These are phyloP conservation scores for Sinella curviseta DNA, from an alignment of 1,140 invertebrate genomes.

Conservation along the genomic window DNA sequence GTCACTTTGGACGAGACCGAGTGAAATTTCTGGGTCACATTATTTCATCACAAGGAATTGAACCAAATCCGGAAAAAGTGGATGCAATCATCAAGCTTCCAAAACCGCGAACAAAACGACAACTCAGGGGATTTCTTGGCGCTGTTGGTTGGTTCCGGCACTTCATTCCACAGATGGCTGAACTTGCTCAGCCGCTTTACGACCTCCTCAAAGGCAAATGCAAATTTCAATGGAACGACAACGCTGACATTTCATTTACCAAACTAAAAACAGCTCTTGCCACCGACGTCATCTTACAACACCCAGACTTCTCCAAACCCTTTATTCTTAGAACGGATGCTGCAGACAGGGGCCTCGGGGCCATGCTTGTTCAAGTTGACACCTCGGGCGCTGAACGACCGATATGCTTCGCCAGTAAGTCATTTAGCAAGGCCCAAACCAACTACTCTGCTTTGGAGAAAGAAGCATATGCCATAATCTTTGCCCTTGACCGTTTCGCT, in stretches of 20 bases:
- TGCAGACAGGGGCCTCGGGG: conserved; percentile 54
- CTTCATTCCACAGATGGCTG: conserved; percentile 51
- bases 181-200: conserved; percentile 49
- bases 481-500: conserved; percentile 55
- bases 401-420: conserved; percentile 41
- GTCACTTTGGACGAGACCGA: background rate
- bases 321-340: conserved; percentile 57
- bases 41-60: background rate
- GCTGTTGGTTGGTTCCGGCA: conserved; percentile 51
- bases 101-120: conserved; percentile 36
- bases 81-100: background rate
- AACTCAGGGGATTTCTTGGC: conserved; percentile 52
- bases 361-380: conserved; percentile 54
- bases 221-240: conserved; percentile 27
- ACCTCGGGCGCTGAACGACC: conserved; percentile 49
- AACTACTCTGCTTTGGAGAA: conserved; percentile 58
- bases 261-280: conserved; percentile 23
- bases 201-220: conserved; percentile 33
- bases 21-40: background rate
- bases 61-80: background rate
- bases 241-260: background rate
- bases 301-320: conserved; percentile 51
- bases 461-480: conserved; percentile 56
- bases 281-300: background rate
- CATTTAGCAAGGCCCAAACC: conserved; percentile 52